Evolutionary conservation across 2,797 vertebrate species (phyloP).

Genomic region (Enteromius treurensis): DNA sequence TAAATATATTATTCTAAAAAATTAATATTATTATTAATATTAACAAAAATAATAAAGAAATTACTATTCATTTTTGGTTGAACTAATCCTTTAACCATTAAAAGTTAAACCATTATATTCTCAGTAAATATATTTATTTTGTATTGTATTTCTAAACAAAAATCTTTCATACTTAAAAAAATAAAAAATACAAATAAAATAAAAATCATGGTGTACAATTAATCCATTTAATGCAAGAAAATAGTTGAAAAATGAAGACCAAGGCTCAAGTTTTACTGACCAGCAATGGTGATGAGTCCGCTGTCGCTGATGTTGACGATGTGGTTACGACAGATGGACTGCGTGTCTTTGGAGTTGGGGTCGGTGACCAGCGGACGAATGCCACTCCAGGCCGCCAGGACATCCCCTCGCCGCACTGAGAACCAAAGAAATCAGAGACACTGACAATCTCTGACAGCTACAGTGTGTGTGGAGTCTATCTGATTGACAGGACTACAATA

Average conservation of each 20-base stretch:
- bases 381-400: constrained; percentile 96
- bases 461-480: constrained; percentile 8
- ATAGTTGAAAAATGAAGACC: not conserved
- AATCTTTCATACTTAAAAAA: not conserved
- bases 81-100: not conserved
- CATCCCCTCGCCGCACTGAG: constrained; percentile 94
- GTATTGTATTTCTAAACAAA: not conserved
- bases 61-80: no score
- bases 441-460: constrained; percentile 43
- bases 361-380: constrained; percentile 95
- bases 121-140: not conserved
- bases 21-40: not conserved
- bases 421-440: constrained; percentile 37
- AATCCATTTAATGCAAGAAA: not conserved
- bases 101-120: not conserved
- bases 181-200: not conserved
- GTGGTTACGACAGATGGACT: constrained; percentile 94
- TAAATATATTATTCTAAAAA: not conserved
- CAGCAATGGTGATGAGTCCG: constrained; percentile 93
- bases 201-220: not conserved
- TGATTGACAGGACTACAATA: constrained; percentile 35
- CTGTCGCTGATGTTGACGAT: constrained; percentile 87
- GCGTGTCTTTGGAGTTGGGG: constrained; percentile 91
- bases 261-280: constrained; percentile 71
- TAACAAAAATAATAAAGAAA: not conserved